Percentiles rank a stretch among this genome's conserved stretches.
phyloP scores from a whole-genome alignment of 2,113 vertebrate species.

The Mionectes macconnelli region DNA sequence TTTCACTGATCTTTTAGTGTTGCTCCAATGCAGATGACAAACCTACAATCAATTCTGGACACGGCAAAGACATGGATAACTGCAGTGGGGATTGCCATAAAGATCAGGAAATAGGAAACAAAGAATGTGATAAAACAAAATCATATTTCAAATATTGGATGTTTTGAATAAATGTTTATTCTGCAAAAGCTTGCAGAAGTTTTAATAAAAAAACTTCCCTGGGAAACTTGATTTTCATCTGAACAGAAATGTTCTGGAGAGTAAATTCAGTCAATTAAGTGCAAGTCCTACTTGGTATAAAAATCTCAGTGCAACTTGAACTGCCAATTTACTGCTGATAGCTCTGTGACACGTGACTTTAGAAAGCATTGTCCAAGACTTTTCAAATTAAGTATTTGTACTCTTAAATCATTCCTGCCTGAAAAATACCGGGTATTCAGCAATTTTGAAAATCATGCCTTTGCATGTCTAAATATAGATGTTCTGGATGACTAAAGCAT shows the following conservation, averaged over 20 bases:
- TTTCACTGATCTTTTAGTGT: not conserved
- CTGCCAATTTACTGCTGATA: not conserved
- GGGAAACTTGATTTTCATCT: not conserved
- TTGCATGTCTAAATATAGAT: constrained; percentile 15
- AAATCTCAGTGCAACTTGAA: not conserved
- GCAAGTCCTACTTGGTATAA: not conserved
- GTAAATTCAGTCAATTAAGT: not conserved
- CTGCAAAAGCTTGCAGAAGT: not conserved
- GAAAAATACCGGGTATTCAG: not conserved
- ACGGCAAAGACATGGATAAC: not conserved
- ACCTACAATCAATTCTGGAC: not conserved
- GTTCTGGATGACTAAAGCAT: not conserved
- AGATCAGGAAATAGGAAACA: not conserved
- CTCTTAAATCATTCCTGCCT: constrained; percentile 4
- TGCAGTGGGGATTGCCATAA: not conserved
- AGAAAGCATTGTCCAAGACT: not conserved
- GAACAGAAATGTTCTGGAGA: not conserved
- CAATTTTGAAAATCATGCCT: not conserved
- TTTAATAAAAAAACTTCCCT: not conserved
- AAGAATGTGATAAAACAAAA: not conserved
- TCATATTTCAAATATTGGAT: not conserved
- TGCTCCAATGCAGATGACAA: not conserved
- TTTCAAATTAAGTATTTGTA: not conserved
- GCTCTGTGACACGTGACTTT: not conserved
- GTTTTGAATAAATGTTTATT: not conserved